Base-by-base conservation (phyloP, 2,113 vertebrate species). In the Prionailurus bengalensis region DNA sequence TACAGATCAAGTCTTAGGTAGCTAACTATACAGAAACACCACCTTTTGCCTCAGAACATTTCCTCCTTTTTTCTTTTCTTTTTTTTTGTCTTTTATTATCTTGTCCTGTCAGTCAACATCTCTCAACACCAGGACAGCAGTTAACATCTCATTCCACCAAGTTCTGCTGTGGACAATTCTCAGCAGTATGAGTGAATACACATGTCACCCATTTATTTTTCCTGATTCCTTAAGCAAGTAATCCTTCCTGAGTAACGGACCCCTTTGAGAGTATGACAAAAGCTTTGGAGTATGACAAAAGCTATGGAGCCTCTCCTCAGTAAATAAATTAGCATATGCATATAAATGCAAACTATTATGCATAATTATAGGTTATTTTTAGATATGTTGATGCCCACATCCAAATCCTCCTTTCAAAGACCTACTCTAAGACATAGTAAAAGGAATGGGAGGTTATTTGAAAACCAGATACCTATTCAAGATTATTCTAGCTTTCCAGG, bases 1-100 rank as follows among this genome's bases (percentile, higher is more conserved):
- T 82, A 61, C 31, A 89, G 48, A 93, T 74, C 78, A 81, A 70
- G 73, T 71, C 61, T 93, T 63, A 68, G 39, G 31, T n/a, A 70
- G 39, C 80, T 45, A 87, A 93, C 4, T n/a, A 19, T 48, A 74
- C 29, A 74, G 82, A 90, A 73, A 19, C 27, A 79, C 13, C 81
- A 89, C 55, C 74, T 96, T 91, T 90, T 83, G 92, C 74, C 74
- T 96, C 66, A 31, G 68, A 89, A 89, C 25, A 25, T 74, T 82
- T 83, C 70, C 48, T 94, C 70, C 66, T 93, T 16, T 51, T 78
- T 94, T 63, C 91, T 63, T 92, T 48, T 39, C 53, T 91, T 93
- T 78, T 78, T 78, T 78, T 93, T 63, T 89, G 55, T 39, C 78
- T 89, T 92, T 79, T 92, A 86, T 91, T 87, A 82, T 71, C 92